Base-by-base conservation (phyloP, 2,888 invertebrate genomes). In the Pollenia labialis region DNA sequence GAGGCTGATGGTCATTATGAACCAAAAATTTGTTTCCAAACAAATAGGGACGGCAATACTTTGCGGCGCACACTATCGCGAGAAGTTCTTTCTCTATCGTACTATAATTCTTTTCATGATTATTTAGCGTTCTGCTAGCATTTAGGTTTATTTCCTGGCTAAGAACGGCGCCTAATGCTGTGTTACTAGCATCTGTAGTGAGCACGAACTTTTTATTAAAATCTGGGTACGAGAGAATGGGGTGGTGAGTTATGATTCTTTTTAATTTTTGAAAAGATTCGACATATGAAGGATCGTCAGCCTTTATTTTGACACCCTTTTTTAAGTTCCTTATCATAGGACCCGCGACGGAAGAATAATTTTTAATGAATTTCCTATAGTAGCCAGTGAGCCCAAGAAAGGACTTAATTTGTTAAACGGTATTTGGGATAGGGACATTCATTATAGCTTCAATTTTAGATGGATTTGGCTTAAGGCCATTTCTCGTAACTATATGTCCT, bases 71-170 rank as follows among this genome's bases (percentile, higher is more conserved):
- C 1, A 74, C 60, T 40, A 85, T 81, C 50, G 83, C 87, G 18
- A 85, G 48, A 1, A 88, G 23, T 56, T 85, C 80, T 50, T 74
- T 88, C 62, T 80, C 84, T 10, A 85, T 85, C 6, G 80, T 77
- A 14, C 69, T 68, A 62, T 86, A 86, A 11, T 80, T 84, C 50
- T 48, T 64, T 46, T 86, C 84, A 16, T 58, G 58, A 3, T 48
- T 77, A 56, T 75, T 66, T 11, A 88, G 58, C n/a, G 85, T 23
- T 23, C 23, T 23, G 23, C 23, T 23, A 23, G 23, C 23, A 2
- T 23, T 1, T 23, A 23, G 52, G 52, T 10, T 23, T 23, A 40
- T 40, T 32, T 54, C 9, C 14, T 71, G 54, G 23, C 54, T 42
- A 52, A 71, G 16, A 11, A 71, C 56, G 14, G 50, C 71, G 4